These are phyloP conservation scores for Drosophila rellima DNA, from an alignment of 2,888 invertebrate species.

Conservation along the genomic window DNA sequence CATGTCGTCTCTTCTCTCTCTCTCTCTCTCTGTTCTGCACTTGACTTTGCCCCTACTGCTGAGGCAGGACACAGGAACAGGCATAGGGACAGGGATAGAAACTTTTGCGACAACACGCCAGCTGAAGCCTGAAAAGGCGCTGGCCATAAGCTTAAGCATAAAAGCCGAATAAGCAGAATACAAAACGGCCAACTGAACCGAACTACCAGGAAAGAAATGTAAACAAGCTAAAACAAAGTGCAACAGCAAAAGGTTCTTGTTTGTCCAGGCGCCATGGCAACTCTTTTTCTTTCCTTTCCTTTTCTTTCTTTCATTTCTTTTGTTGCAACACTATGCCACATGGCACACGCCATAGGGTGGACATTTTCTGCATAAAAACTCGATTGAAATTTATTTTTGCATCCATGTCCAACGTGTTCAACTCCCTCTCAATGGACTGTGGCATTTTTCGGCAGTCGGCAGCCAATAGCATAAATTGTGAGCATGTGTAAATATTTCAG, in stretches of 20 bases:
- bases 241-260: conserved; percentile 38
- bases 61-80: conserved; percentile 31
- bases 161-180: conserved; percentile 59
- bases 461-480: conserved; percentile 56
- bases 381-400: conserved; percentile 52
- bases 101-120: conserved; percentile 60
- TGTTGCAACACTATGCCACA: conserved; percentile 19
- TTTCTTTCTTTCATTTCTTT: neutral
- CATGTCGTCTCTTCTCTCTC: conserved; percentile 53
- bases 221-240: conserved; percentile 61
- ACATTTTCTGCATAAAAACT: conserved; percentile 55
- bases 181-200: conserved; percentile 46
- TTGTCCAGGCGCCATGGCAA: conserved; percentile 65
- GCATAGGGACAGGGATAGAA: conserved; percentile 29
- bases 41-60: conserved; percentile 64
- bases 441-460: conserved; percentile 38
- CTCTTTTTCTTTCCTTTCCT: conserved; percentile 25
- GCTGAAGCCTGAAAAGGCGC: conserved; percentile 46
- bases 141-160: conserved; percentile 59
- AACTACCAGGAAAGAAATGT: conserved; percentile 41
- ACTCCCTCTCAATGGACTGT: conserved; percentile 2
- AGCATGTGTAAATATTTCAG: conserved; percentile 55
- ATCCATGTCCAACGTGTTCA: conserved; percentile 24
- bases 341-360: conserved; percentile 23
- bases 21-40: conserved; percentile 50